phyloP scores from a whole-genome alignment of 2,113 vertebrate species.

The Tupaia tana region DNA sequence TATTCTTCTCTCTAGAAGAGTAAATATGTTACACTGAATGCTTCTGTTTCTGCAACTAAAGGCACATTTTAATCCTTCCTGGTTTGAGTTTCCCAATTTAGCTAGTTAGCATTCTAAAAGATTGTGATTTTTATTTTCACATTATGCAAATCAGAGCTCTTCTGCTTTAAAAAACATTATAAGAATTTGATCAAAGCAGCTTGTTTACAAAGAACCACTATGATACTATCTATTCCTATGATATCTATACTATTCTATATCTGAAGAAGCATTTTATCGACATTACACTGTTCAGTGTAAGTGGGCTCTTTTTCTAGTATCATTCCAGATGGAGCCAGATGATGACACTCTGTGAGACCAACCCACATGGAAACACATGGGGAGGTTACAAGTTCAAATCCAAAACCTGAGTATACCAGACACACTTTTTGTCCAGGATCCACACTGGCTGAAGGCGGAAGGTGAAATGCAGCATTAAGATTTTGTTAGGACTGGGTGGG shows the following conservation, averaged over 20 bases:
- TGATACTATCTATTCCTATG: neutral
- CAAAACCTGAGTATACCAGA: too few species aligned
- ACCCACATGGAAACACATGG: too few species aligned
- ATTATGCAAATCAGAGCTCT: conserved; percentile 81
- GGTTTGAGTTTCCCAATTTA: neutral
- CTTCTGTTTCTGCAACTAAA: conserved; percentile 53
- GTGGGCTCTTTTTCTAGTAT: neutral
- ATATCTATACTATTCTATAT: neutral
- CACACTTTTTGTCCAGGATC: too few species aligned
- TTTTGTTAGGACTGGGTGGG: too few species aligned
- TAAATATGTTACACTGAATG: conserved; percentile 70
- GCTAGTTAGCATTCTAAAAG: neutral
- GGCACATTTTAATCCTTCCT: conserved; percentile 35
- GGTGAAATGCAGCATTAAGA: too few species aligned
- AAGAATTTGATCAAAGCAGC: conserved; percentile 67
- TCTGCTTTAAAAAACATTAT: conserved; percentile 78
- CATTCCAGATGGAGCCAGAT: neutral
- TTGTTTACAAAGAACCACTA: conserved; percentile 17
- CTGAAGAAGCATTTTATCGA: neutral
- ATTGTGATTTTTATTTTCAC: conserved; percentile 50
- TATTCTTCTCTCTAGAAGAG: neutral
- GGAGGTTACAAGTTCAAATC: too few species aligned
- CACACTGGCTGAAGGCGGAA: too few species aligned
- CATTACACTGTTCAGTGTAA: neutral
- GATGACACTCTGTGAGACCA: too few species aligned